Conservation (phyloP, 2,797 vertebrate species). For the Phrynocephalus vlangalii region DNA sequence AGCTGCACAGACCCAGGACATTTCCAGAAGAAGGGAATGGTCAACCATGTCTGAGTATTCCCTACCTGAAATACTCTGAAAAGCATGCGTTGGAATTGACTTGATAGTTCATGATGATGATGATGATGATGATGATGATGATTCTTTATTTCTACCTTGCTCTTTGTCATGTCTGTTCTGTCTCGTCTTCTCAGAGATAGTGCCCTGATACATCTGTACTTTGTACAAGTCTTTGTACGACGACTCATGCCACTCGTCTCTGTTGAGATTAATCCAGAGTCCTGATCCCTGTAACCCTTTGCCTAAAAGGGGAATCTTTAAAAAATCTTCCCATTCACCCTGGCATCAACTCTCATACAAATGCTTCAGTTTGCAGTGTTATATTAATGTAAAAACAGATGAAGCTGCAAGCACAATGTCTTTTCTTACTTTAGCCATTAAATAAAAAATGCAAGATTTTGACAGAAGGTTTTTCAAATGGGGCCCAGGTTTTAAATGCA, state of each 20-base stretch:
- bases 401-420: neutral
- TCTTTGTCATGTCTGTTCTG: neutral
- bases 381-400: too few relatives aligned
- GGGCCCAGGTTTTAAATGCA: constrained; percentile 3
- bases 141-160: too few relatives aligned
- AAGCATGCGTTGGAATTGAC: too few relatives aligned
- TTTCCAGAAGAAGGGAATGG: too few relatives aligned
- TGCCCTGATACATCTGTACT: neutral
- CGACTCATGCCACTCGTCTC: neutral
- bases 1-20: too few relatives aligned
- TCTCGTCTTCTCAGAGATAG: neutral
- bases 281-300: neutral
- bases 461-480: constrained; percentile 1
- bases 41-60: too few relatives aligned
- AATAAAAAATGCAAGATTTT: neutral
- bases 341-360: neutral
- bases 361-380: neutral
- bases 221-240: neutral
- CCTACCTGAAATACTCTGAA: too few relatives aligned
- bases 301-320: neutral
- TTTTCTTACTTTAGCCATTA: neutral
- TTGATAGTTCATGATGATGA: neutral
- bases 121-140: too few relatives aligned
- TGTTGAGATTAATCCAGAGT: neutral
- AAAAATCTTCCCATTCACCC: neutral